Evolutionary conservation across 2,113 vertebrate genomes (phyloP).

Genomic region (Lepidothrix coronata): DNA sequence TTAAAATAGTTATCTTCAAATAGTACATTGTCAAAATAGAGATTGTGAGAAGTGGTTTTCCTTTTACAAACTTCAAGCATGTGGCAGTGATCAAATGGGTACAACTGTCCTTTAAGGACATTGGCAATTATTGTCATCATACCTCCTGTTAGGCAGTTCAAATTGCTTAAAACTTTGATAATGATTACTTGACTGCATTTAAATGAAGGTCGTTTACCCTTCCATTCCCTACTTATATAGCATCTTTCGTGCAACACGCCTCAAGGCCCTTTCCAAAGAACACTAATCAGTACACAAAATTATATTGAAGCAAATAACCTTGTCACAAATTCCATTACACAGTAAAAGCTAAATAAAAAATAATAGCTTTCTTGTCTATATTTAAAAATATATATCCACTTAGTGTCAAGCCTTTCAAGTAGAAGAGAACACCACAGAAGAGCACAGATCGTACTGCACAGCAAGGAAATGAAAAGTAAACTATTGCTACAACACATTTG

Average conservation of each 20-base stretch:
- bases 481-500: not conserved
- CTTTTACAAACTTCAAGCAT: slow-evolving; percentile 56
- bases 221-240: slow-evolving; percentile 64
- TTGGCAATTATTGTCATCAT: slow-evolving; percentile 71
- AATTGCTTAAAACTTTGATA: slow-evolving; percentile 78
- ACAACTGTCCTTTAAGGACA: slow-evolving; percentile 69
- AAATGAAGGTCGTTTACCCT: slow-evolving; percentile 73
- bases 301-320: slow-evolving; percentile 79
- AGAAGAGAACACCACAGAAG: slow-evolving; percentile 52
- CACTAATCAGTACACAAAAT: slow-evolving; percentile 79
- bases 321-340: slow-evolving; percentile 81
- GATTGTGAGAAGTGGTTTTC: slow-evolving; percentile 38
- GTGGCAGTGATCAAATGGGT: slow-evolving; percentile 68
- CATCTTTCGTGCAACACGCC: slow-evolving; percentile 60
- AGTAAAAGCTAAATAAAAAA: slow-evolving; percentile 82
- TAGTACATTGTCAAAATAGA: not conserved
- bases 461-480: slow-evolving; percentile 26
- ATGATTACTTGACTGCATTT: slow-evolving; percentile 76
- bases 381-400: slow-evolving; percentile 78
- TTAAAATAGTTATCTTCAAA: slow-evolving; percentile 18
- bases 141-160: slow-evolving; percentile 73
- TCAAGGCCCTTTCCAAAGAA: slow-evolving; percentile 75
- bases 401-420: slow-evolving; percentile 76
- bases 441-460: not conserved
- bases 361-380: slow-evolving; percentile 76